These are phyloP conservation scores for Sesamia nonagrioides DNA, from an alignment of 1,140 invertebrate genomes.

Conservation along the genomic window DNA sequence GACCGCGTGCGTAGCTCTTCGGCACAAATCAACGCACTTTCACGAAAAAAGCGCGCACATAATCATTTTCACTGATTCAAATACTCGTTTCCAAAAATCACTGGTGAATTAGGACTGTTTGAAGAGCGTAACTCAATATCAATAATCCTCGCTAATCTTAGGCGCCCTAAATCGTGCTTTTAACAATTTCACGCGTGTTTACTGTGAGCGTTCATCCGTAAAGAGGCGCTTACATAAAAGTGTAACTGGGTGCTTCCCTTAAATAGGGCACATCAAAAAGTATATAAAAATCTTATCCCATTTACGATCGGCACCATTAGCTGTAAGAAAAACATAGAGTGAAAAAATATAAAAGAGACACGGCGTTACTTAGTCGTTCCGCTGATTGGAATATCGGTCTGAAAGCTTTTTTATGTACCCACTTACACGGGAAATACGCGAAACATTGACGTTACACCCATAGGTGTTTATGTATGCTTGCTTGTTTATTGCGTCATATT, in stretches of 20 bases:
- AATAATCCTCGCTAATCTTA: constrained; percentile 44
- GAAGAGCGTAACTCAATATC: constrained; percentile 30
- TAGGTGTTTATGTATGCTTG: constrained; percentile 54
- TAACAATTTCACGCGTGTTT: constrained; percentile 50
- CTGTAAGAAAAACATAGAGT: constrained; percentile 61
- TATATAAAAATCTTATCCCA: constrained; percentile 65
- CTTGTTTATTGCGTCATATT: constrained; percentile 53
- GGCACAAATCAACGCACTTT: constrained; percentile 32
- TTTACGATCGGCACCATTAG: constrained; percentile 66
- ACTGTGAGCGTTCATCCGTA: constrained; percentile 45
- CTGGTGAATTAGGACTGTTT: constrained; percentile 4
- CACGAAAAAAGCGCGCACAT: background rate
- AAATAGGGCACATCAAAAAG: constrained; percentile 62
- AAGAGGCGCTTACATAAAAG: constrained; percentile 57
- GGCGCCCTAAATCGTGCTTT: constrained; percentile 46
- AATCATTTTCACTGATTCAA: constrained; percentile 26
- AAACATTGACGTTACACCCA: constrained; percentile 49
- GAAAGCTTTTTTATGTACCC: constrained; percentile 69
- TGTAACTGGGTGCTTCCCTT: constrained; percentile 55
- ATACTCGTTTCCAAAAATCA: constrained; percentile 22
- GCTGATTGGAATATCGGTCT: constrained; percentile 64
- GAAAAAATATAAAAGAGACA: constrained; percentile 60
- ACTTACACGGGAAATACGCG: constrained; percentile 56
- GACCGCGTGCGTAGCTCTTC: constrained; percentile 31
- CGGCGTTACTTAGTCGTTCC: constrained; percentile 61